Base-by-base conservation (phyloP, 2,888 invertebrate genomes). In the Gymnosoma rotundatum region DNA sequence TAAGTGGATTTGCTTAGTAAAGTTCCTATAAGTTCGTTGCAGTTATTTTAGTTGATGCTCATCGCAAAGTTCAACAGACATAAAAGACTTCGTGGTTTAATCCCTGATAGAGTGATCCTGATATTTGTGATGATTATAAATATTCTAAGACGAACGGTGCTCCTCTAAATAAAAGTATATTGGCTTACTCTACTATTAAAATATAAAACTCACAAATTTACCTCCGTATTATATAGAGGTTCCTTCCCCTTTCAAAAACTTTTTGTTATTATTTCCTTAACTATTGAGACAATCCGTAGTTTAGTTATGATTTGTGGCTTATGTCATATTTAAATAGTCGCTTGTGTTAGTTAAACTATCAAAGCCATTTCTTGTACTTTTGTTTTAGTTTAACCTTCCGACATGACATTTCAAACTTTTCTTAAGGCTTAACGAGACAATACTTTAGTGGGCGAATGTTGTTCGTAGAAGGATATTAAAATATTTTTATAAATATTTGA, bases 361-460 rank as follows among this genome's bases (percentile, higher is more conserved):
- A 72, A 75, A 75, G 79, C 70, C 54, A 54, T 72, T 45, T 76
- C 66, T 64, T 21, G 73, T 58, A 4, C 20, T 54, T 54, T 70
- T 52, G 63, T 73, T 45, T 75, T 7, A 21, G 21, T 45, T 74
- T 73, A 83, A 67, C 63, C 74, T 58, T 50, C 25, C 50, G 21
- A 69, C 78, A 48, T 48, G 16, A 48, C 3, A 54, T 18, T 42
- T 42, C 42, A 12, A 42, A 42, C 42, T 42, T 12, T 32, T 42
- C 25, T 56, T 78, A 45, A 86, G 87, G 88, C 88, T 89, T 89
- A 90, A 88, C 88, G 7, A 32, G 0, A 32, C 32, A 32, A 88
- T 90, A 88, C 88, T 88, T 90, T 89, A 88, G 89, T 89, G 87
- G 89, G 89, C 89, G 61, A 73, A 74, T 78, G 61, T 73, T 83